These are phyloP conservation scores for Atopsyche davidsoni DNA, from an alignment of 1,140 invertebrate species.

Conservation along the genomic window DNA sequence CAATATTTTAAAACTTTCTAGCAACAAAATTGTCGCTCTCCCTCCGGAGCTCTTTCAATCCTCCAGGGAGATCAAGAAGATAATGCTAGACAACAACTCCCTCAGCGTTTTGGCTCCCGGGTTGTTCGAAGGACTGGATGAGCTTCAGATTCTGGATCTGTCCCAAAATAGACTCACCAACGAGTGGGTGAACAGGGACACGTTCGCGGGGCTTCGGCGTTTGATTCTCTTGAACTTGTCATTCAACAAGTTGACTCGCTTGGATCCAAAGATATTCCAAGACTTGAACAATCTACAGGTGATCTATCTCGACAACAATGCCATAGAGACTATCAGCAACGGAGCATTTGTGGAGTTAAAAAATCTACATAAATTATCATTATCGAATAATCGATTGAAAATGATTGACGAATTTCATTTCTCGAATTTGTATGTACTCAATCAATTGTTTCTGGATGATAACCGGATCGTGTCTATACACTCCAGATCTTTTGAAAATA, in stretches of 20 bases:
- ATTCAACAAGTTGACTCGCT: conserved; percentile 62
- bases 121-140: conserved; percentile 67
- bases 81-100: conserved; percentile 78
- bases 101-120: conserved; percentile 70
- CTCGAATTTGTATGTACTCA: conserved; percentile 66
- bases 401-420: conserved; percentile 65
- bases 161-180: conserved; percentile 70
- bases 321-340: conserved; percentile 65
- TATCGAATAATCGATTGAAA: conserved; percentile 67
- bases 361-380: conserved; percentile 67
- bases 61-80: conserved; percentile 60
- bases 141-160: conserved; percentile 71
- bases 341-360: conserved; percentile 68
- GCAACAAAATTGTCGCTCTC: conserved; percentile 69
- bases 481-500: conserved; percentile 69
- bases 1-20: conserved; percentile 67
- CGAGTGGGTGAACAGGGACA: conserved; percentile 73
- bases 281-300: conserved; percentile 72
- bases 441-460: conserved; percentile 66
- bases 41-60: conserved; percentile 72
- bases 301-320: conserved; percentile 70
- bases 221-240: conserved; percentile 73
- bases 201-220: conserved; percentile 67
- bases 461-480: conserved; percentile 65
- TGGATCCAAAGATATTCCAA: conserved; percentile 69